A percentile compares a stretch with the other conserved stretches of the same genome.
Conservation (phyloP, 2,113 vertebrate species). For the Columba livia region DNA sequence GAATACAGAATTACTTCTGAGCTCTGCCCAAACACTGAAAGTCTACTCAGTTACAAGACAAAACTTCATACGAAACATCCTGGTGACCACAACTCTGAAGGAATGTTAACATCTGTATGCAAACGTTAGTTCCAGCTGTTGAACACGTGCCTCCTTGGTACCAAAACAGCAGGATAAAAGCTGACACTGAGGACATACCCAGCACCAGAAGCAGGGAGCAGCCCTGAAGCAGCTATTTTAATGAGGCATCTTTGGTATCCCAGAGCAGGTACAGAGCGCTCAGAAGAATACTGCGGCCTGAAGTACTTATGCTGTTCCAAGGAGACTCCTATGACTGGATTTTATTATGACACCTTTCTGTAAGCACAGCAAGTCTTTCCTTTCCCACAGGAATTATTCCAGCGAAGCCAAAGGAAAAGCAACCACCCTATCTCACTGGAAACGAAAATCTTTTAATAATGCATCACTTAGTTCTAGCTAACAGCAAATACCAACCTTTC, state of each 20-base stretch:
- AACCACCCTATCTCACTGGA: neutral
- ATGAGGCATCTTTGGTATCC: fast-evolving
- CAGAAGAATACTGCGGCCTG: neutral
- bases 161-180: neutral
- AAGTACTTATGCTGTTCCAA: neutral
- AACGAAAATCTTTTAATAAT: neutral
- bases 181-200: neutral
- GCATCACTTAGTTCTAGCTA: neutral
- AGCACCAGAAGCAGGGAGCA: neutral
- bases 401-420: neutral
- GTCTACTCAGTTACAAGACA: neutral
- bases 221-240: neutral
- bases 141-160: neutral
- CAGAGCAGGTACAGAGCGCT: neutral
- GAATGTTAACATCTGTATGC: neutral
- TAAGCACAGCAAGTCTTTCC: neutral
- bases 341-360: neutral
- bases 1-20: neutral
- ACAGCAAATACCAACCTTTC: neutral
- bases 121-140: neutral
- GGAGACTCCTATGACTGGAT: neutral
- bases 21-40: neutral
- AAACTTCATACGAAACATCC: neutral
- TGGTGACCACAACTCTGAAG: neutral
- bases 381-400: neutral